Evolutionary conservation across 2,888 invertebrate genomes (phyloP).

Genomic region (Hybos culiciformis): DNA sequence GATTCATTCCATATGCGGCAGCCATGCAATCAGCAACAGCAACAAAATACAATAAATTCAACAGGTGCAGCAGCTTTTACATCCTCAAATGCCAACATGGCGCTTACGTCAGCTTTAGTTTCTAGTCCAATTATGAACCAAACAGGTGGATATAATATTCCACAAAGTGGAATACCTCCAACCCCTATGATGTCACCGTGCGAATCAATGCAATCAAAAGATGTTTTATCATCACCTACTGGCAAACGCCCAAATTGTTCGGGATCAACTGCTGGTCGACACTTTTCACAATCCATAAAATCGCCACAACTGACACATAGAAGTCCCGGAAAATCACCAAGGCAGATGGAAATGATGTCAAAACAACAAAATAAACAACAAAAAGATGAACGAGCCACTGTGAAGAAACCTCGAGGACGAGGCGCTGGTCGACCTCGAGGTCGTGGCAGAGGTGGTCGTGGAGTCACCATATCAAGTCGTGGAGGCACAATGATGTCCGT

Average conservation of each 20-base stretch:
- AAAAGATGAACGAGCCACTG: constrained; percentile 16
- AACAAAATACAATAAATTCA: constrained; percentile 12
- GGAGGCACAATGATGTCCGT: too few relatives aligned
- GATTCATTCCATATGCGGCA: constrained; percentile 20
- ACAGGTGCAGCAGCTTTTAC: constrained; percentile 61
- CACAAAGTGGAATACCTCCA: constrained; percentile 7
- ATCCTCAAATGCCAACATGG: constrained; percentile 68
- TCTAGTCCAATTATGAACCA: constrained; percentile 30
- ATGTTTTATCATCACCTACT: constrained; percentile 15
- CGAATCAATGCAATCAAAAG: constrained; percentile 13
- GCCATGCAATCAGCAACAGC: constrained; percentile 4
- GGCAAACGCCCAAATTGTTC: not conserved
- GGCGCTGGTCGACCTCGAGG: constrained; percentile 30
- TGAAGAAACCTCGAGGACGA: constrained; percentile 22
- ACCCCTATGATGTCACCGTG: constrained; percentile 3
- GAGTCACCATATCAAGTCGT: too few relatives aligned
- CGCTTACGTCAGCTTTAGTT: constrained; percentile 66
- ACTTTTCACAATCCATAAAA: constrained; percentile 29
- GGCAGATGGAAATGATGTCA: constrained; percentile 39
- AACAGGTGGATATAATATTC: constrained; percentile 14
- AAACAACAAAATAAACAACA: constrained; percentile 29
- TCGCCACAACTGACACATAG: constrained; percentile 50
- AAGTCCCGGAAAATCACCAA: constrained; percentile 54
- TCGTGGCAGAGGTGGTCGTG: constrained; percentile 37
- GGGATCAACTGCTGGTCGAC: not conserved